phyloP scores from a whole-genome alignment of 2,797 vertebrate genomes.

The Danio tinwini region DNA sequence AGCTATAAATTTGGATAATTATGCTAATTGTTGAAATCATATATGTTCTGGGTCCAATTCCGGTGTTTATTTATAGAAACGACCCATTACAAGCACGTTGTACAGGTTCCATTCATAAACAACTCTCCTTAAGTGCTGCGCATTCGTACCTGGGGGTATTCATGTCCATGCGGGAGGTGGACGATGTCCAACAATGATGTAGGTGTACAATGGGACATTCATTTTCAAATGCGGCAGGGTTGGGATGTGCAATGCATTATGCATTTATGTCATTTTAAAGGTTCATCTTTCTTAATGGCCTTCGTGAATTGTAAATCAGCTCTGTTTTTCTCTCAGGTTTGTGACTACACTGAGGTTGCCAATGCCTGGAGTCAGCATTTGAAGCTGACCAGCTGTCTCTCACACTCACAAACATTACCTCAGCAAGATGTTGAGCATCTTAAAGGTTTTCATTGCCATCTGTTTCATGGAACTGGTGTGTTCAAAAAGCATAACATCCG shows the following conservation, averaged over 20 bases:
- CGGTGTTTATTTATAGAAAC: slow-evolving; percentile 37
- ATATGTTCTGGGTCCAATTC: slow-evolving; percentile 20
- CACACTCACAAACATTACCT: slow-evolving; percentile 42
- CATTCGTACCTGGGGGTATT: slow-evolving; percentile 66
- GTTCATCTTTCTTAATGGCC: slow-evolving; percentile 22
- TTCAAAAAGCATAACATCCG: slow-evolving; percentile 51
- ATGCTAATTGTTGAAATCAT: neutral
- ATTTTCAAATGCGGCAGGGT: slow-evolving; percentile 59
- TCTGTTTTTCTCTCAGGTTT: slow-evolving; percentile 48
- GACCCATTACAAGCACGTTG: slow-evolving; percentile 50
- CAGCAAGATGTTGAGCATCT: slow-evolving; percentile 70
- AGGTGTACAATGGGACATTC: slow-evolving; percentile 55
- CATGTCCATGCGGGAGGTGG: slow-evolving; percentile 67
- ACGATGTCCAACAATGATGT: slow-evolving; percentile 68
- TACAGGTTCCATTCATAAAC: slow-evolving; percentile 72
- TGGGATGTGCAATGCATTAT: slow-evolving; percentile 31
- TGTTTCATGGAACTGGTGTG: slow-evolving; percentile 61
- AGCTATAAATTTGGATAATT: neutral
- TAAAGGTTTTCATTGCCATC: slow-evolving; percentile 67
- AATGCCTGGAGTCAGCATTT: slow-evolving; percentile 71
- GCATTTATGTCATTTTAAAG: slow-evolving; percentile 32
- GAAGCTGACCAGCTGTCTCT: slow-evolving; percentile 65
- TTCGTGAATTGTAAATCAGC: slow-evolving; percentile 37
- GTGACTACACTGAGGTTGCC: slow-evolving; percentile 57
- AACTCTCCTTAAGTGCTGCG: slow-evolving; percentile 68